phyloP scores from a whole-genome alignment of 2,113 vertebrate species.

The Atherinomorus stipes region DNA sequence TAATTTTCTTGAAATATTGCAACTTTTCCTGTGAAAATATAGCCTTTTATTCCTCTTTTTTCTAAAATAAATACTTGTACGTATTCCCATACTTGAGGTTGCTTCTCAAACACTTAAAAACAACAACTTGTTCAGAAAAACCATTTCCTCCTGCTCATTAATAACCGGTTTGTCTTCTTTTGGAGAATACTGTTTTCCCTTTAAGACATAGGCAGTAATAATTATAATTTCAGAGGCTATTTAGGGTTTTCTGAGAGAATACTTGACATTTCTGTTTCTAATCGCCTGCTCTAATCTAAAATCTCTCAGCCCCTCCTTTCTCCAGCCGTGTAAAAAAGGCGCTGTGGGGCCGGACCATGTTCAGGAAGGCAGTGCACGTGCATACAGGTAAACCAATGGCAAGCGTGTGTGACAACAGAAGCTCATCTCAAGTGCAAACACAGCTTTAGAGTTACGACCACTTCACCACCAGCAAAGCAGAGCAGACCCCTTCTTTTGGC shows the following conservation, averaged over 20 bases:
- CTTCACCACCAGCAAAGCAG: conserved; percentile 51
- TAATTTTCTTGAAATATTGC: no score
- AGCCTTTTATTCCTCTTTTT: neutral
- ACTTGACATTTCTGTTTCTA: neutral
- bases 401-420: conserved; percentile 22
- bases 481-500: conserved; percentile 28
- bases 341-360: neutral
- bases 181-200: neutral
- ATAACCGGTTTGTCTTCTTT: neutral
- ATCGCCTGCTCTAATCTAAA: neutral
- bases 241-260: neutral
- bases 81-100: no score
- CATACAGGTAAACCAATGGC: neutral
- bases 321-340: neutral
- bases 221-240: no score
- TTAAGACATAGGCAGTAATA: neutral
- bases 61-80: neutral
- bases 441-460: conserved; percentile 43
- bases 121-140: no score
- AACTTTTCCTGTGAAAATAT: no score
- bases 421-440: conserved; percentile 58
- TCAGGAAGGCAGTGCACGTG: neutral
- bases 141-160: neutral
- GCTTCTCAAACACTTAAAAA: no score
- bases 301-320: neutral